Conservation (phyloP, 2,888 invertebrate genomes). For the Harpalus rufipes region DNA sequence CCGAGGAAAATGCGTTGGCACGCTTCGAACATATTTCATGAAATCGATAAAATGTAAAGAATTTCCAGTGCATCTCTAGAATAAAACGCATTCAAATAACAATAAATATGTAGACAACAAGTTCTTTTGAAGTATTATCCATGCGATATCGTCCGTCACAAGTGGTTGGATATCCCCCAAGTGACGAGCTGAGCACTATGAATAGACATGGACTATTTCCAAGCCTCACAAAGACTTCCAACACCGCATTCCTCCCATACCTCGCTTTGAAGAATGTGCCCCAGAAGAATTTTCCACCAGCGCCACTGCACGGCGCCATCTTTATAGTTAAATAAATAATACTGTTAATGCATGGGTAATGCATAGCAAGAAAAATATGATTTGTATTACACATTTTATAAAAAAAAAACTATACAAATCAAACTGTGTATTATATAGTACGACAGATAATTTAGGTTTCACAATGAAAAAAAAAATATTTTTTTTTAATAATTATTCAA, state of each 20-base stretch:
- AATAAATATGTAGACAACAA: not conserved
- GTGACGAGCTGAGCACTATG: constrained; percentile 60
- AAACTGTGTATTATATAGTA: too few relatives aligned
- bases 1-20: not conserved
- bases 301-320: not conserved
- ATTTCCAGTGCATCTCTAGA: not conserved
- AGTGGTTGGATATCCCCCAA: constrained; percentile 56
- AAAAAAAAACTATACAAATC: too few relatives aligned
- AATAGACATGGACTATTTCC: constrained; percentile 65
- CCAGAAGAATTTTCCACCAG: not conserved
- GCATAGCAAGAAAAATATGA: too few relatives aligned
- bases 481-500: too few relatives aligned
- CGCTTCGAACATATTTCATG: not conserved
- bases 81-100: not conserved
- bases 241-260: constrained; percentile 22
- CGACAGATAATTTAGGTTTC: too few relatives aligned
- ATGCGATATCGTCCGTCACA: constrained; percentile 50
- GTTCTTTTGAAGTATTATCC: constrained; percentile 12
- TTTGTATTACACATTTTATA: too few relatives aligned
- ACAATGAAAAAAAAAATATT: too few relatives aligned
- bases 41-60: not conserved
- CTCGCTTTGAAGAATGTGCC: constrained; percentile 16
- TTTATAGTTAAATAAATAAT: constrained; percentile 16
- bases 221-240: constrained; percentile 41
- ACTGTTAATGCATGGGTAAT: too few relatives aligned